Percentiles rank a stretch among this genome's conserved stretches.
Conservation (phyloP, 2,113 vertebrate species). For the Bubo blakistoni region DNA sequence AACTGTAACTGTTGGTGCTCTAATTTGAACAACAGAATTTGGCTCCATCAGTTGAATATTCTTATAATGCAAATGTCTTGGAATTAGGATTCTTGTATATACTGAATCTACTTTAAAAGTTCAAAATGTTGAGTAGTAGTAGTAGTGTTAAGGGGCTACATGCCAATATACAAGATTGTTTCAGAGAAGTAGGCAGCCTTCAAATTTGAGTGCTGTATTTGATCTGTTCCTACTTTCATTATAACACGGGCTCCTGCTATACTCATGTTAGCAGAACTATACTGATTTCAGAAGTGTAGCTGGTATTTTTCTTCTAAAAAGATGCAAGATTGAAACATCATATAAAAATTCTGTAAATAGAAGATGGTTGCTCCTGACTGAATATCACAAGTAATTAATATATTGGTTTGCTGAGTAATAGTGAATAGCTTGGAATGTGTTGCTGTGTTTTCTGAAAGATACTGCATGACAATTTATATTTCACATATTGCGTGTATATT, state of each 20-base stretch:
- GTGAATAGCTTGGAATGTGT: background rate
- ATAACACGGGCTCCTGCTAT: background rate
- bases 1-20: background rate
- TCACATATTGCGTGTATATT: background rate
- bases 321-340: background rate
- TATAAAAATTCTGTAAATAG: background rate
- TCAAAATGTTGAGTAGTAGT: background rate
- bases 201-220: background rate
- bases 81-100: background rate
- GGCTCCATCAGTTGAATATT: background rate
- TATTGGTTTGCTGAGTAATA: background rate
- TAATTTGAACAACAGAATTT: background rate
- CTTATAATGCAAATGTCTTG: background rate
- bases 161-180: background rate
- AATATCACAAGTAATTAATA: background rate
- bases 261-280: background rate
- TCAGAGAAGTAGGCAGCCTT: background rate
- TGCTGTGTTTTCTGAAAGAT: background rate
- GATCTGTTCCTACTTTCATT: background rate
- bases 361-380: background rate
- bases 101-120: background rate
- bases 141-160: background rate
- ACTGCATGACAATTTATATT: background rate
- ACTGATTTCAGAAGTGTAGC: background rate
- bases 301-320: background rate